Base-by-base conservation (phyloP, 2,797 vertebrate species). In the Novumbra hubbsi region DNA sequence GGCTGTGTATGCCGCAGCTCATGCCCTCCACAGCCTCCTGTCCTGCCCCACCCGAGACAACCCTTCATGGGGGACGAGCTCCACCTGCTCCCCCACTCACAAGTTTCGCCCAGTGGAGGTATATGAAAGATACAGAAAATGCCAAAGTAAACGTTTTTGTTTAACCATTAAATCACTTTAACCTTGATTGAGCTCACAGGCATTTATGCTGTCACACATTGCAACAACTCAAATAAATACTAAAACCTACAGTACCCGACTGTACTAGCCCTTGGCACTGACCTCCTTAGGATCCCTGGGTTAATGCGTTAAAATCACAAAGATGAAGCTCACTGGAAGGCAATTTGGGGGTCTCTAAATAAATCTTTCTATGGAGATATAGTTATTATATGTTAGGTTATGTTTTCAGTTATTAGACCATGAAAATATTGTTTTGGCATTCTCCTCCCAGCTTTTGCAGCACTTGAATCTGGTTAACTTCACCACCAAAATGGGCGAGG, bases 1-100 rank as follows among this genome's bases (percentile, higher is more conserved):
- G 32, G 92, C 93, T 71, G 91, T 91, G 78, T 93, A 93, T 74
- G 91, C 89, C 30, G 91, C 83, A 55, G 92, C 92, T 12, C 84
- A 93, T 34, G 88, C 91, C 21, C 82, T 93, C 30, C 92, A 93
- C 77, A 89, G 80, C 49, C 82, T 92, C 27, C 83, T 91, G 45
- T 80, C 75, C 16, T 93, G 91, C 76, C 73, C 84, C 5, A 12
- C 80, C 19, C 68, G 16, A 30, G 75, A 82, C 17, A 76, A n/a
- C n/a, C 60, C 74, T 30, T 27, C 76, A 19, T 49, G 69, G 73
- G 77, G 30, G 12, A 71, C 74, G 14, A 81, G 67, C 57, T 76
- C 79, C 41, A 77, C 76, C 28, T 93, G 91, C 57, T 84, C 74
- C 11, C 77, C 80, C 70, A 64, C 86, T 48, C 78, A 81, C 52